Conservation (phyloP, 2,888 invertebrate genomes). For the Erynnis tages region DNA sequence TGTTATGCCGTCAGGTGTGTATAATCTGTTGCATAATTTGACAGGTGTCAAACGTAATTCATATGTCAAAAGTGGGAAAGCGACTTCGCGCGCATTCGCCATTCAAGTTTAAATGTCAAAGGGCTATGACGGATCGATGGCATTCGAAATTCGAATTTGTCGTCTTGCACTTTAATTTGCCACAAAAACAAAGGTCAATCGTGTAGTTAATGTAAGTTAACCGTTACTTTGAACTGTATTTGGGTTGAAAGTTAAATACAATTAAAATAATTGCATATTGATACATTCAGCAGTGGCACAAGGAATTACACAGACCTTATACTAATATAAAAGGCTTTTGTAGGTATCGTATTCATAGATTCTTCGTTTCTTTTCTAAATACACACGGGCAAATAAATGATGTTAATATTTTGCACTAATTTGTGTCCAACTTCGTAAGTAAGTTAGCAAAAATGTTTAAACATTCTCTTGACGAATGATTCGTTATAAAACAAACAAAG, state of each 20-base stretch:
- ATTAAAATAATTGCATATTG: too few species aligned
- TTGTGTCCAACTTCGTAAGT: too few species aligned
- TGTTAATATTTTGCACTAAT: too few species aligned
- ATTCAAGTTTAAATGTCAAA: slow-evolving; percentile 28
- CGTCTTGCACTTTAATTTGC: slow-evolving; percentile 1
- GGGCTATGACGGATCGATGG: slow-evolving; percentile 12
- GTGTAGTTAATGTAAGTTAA: neutral
- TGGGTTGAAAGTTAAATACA: neutral
- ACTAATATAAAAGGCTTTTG: too few species aligned
- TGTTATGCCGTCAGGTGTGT: slow-evolving; percentile 29
- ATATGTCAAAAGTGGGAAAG: slow-evolving; percentile 43
- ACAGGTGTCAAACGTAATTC: slow-evolving; percentile 54
- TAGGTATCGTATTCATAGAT: too few species aligned
- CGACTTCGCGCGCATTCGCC: slow-evolving; percentile 25
- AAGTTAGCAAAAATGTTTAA: too few species aligned
- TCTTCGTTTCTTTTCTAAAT: too few species aligned
- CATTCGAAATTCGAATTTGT: slow-evolving; percentile 15
- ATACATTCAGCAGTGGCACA: too few species aligned
- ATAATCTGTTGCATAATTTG: slow-evolving; percentile 42
- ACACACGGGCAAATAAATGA: too few species aligned
- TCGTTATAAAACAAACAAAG: too few species aligned
- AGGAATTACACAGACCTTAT: too few species aligned
- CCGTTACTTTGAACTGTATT: neutral
- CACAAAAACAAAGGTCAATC: slow-evolving; percentile 10
- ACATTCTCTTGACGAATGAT: too few species aligned